phyloP scores from a whole-genome alignment of 2,888 invertebrate genomes.

The Troilus luridus region DNA sequence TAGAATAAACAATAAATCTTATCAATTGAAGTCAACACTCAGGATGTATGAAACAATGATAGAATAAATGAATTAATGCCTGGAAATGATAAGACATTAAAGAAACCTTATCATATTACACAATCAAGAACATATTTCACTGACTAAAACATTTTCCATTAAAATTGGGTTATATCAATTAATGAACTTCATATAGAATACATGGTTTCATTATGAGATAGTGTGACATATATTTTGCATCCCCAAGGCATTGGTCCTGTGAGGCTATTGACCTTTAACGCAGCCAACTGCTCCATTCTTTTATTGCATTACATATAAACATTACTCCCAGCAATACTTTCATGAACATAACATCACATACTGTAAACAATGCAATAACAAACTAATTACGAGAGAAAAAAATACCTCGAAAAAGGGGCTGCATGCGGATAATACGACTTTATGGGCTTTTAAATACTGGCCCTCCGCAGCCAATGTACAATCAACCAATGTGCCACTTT shows the following conservation, averaged over 20 bases:
- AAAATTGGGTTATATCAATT: background rate
- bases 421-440: conserved; percentile 90
- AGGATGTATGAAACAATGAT: background rate
- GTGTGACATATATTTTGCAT: conserved; percentile 62
- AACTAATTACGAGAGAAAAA: background rate
- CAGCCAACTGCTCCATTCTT: conserved; percentile 59
- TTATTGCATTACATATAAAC: conserved; percentile 57
- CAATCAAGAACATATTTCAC: background rate
- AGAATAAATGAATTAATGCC: background rate
- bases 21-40: conserved; percentile 6
- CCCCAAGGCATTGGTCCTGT: conserved; percentile 60
- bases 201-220: conserved; percentile 52
- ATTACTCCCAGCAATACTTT: background rate
- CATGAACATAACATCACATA: background rate
- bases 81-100: conserved; percentile 20
- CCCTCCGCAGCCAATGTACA: conserved; percentile 95
- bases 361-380: background rate
- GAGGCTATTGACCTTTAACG: conserved; percentile 63
- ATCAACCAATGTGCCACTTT: conserved; percentile 93
- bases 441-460: conserved; percentile 92
- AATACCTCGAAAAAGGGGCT: conserved; percentile 71
- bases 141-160: background rate
- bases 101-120: background rate
- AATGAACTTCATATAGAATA: conserved; percentile 44
- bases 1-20: background rate